Evolutionary conservation across 2,113 vertebrate genomes (phyloP), one percentile per base, ranked within the genome.

Genomic region (Sus scrofa): DNA sequence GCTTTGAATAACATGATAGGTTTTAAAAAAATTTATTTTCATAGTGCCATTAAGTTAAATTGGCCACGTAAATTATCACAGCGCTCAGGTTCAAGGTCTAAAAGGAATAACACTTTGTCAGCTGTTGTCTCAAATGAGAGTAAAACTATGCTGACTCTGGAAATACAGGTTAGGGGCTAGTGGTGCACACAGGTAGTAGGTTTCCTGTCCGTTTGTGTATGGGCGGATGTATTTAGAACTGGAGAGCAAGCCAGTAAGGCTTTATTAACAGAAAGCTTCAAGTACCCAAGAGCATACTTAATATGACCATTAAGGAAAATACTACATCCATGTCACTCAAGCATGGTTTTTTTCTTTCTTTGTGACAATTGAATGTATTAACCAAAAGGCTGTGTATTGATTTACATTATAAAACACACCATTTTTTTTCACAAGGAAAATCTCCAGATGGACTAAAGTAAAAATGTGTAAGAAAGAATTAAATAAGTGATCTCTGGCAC

Each of bases 361-460:
- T 86, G 58, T 83, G n/a, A 83, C 26, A 65, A 34, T 62, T 84
- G 63, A 62, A 54, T n/a, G 1, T 94, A 67, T 83, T 96, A 84
- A 74, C 68, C 37, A 58, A 79, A 96, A 96, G 26, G 8, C 32
- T 73, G 26, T 91, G 6, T 85, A 54, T 78, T 86, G 94, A 62
- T 87, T 92, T 78, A 63, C 19, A 62, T 88, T 74, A 4, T 83
- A 91, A 93, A 82, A 71, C 71, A 89, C 89, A 10, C 27, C 58
- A 68, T 79, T 96, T 89, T 96, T 89, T 62, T 85, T 96, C 39
- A 89, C n/a, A 27, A 87, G 52, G 74, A 92, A 85, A 88, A 30
- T 77, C 70, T 68, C 60, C 34, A 86, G 62, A 26, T 93, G n/a
- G 30, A 73, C 39, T 30, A 30, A 93, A 71, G 32, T 94, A 78